Evolutionary conservation across 1,140 invertebrate genomes (phyloP), one percentile per base, ranked within the genome.

Genomic region (Drosophila ercepeae): DNA sequence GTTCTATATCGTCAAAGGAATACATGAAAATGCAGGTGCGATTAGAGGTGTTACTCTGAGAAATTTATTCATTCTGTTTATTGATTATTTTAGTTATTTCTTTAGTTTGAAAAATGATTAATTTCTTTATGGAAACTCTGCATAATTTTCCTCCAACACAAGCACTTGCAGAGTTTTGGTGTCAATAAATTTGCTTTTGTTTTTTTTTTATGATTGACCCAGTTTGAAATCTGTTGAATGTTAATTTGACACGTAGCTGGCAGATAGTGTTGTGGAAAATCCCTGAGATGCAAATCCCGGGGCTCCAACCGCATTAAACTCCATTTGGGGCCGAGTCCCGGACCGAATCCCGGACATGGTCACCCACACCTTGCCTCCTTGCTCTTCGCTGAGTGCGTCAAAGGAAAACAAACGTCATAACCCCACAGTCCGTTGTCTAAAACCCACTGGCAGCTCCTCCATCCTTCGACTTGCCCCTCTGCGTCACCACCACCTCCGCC

Each of bases 361-460:
- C 61, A 63, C n/a, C n/a, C n/a, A n/a, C n/a, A n/a, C n/a, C n/a
- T n/a, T n/a, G n/a, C n/a, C n/a, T n/a, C n/a, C n/a, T n/a, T n/a
- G n/a, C n/a, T n/a, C n/a, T n/a, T n/a, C n/a, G n/a, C n/a, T n/a
- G 54, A 75, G 54, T 81, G 81, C 71, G 81, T 81, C 81, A 79
- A 84, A 81, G 71, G 63, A 69, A 86, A 69, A 69, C 72, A 73
- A 78, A 88, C 81, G 81, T 84, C 79, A 86, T 75, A 79, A 72
- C 60, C 60, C 57, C 36, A 42, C 39, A 8, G 39, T n/a, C 29
- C 29, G 29, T 32, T 32, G 52, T 42, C 25, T 49, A 25, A 25
- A 46, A 57, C 52, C 14, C 2, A 13, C 14, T 4, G 1, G 11
- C 16, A 8, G n/a, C n/a, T n/a, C n/a, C n/a, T n/a, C n/a, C n/a